These are phyloP conservation scores for Proisotoma minuta DNA, from an alignment of 2,888 invertebrate species.

Conservation along the genomic window DNA sequence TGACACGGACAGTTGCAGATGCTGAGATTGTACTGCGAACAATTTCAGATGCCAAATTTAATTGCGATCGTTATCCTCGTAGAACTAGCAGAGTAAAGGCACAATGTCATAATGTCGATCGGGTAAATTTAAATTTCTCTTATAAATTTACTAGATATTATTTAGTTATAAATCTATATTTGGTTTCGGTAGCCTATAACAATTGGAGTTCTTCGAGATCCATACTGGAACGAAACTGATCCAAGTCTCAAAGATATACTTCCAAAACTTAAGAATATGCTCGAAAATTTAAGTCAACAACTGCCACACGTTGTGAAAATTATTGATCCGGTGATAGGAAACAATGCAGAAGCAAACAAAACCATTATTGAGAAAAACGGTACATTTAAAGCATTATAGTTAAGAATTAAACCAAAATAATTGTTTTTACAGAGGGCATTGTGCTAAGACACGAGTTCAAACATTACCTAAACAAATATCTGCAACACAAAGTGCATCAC, in stretches of 20 bases:
- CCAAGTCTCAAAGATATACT: background rate
- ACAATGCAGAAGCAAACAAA: no score
- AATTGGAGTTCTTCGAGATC: constrained; percentile 17
- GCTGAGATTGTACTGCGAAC: constrained; percentile 19
- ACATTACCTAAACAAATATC: constrained; percentile 24
- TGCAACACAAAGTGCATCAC: constrained; percentile 11
- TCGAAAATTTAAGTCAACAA: no score
- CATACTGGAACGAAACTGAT: constrained; percentile 16
- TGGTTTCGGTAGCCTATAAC: constrained; percentile 4
- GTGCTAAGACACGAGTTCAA: constrained; percentile 32
- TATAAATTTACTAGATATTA: no score
- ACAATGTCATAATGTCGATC: no score
- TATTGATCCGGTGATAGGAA: constrained; percentile 3
- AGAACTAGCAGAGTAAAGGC: no score
- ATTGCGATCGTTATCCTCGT: no score
- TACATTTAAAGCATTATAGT: background rate
- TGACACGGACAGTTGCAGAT: constrained; percentile 24
- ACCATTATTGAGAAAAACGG: background rate
- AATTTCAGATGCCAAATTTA: no score
- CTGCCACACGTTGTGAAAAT: no score
- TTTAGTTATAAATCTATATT: no score
- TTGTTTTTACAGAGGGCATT: constrained; percentile 18
- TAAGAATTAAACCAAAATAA: background rate
- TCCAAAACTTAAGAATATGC: constrained; percentile 8
- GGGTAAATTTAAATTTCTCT: no score